phyloP scores from a whole-genome alignment of 1,140 invertebrate species.

The Medauroidea extradentata region DNA sequence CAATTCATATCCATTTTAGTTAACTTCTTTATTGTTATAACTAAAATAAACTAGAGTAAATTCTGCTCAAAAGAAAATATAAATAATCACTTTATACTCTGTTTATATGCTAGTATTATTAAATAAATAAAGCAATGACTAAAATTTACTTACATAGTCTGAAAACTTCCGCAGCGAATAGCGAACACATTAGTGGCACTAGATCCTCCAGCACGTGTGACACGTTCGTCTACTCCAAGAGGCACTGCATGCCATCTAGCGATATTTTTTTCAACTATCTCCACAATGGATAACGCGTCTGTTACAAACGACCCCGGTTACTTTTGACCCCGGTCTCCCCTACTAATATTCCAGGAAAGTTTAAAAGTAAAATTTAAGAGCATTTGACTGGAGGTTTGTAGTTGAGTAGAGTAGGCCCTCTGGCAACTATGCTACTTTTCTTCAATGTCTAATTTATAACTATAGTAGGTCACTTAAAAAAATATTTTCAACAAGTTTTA shows the following conservation, averaged over 20 bases:
- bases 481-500: too few species aligned
- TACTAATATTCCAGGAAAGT: too few species aligned
- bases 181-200: not conserved
- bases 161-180: not conserved
- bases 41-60: not conserved
- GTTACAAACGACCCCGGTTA: constrained; percentile 1
- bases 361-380: too few species aligned
- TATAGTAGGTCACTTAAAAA: too few species aligned
- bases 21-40: not conserved
- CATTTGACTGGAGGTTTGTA: too few species aligned
- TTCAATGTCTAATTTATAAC: too few species aligned
- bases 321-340: not conserved
- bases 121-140: not conserved
- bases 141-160: not conserved
- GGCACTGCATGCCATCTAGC: not conserved
- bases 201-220: not conserved
- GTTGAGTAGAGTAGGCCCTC: too few species aligned
- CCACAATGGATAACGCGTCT: not conserved
- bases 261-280: not conserved
- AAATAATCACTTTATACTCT: not conserved
- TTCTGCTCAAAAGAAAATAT: not conserved
- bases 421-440: too few species aligned
- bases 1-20: not conserved
- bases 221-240: not conserved
- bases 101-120: not conserved